These are phyloP conservation scores for Pseudomyrmex concolor DNA, from an alignment of 1,140 invertebrate genomes.

Conservation along the genomic window DNA sequence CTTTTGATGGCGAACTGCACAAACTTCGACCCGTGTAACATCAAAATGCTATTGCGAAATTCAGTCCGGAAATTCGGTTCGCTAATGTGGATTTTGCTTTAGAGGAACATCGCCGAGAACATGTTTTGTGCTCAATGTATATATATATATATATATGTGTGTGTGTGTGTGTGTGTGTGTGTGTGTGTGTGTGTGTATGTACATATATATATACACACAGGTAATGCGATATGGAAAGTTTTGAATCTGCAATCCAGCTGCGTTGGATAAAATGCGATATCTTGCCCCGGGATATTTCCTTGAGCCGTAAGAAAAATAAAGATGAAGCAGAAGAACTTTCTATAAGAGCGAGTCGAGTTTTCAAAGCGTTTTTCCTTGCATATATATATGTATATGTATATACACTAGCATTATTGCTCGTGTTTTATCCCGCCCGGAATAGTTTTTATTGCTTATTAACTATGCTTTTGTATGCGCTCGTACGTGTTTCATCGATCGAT, in stretches of 20 bases:
- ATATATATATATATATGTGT: conserved; percentile 4
- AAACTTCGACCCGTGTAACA: too few relatives aligned
- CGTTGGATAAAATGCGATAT: conserved; percentile 53
- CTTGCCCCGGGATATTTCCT: conserved; percentile 36
- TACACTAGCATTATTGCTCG: background rate
- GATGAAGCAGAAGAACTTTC: conserved; percentile 42
- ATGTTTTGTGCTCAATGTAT: background rate
- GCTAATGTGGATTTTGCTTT: too few relatives aligned
- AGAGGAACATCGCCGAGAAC: background rate
- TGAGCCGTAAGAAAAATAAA: conserved; percentile 45
- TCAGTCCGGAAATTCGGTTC: too few relatives aligned
- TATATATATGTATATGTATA: background rate
- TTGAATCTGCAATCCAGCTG: conserved; percentile 58
- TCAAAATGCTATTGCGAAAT: too few relatives aligned
- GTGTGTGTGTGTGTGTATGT: too few relatives aligned
- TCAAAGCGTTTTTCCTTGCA: conserved; percentile 40
- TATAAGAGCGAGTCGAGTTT: conserved; percentile 39
- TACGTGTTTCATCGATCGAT: conserved; percentile 43
- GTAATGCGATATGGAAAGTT: conserved; percentile 57
- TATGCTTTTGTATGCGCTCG: conserved; percentile 27
- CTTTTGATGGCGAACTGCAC: too few relatives aligned
- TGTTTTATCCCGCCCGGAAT: conserved; percentile 23
- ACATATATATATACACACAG: background rate
- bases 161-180: too few relatives aligned
- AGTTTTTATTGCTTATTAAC: conserved; percentile 56